Base-by-base conservation (phyloP, 2,797 vertebrate genomes). In the Coccyzus lansbergi region DNA sequence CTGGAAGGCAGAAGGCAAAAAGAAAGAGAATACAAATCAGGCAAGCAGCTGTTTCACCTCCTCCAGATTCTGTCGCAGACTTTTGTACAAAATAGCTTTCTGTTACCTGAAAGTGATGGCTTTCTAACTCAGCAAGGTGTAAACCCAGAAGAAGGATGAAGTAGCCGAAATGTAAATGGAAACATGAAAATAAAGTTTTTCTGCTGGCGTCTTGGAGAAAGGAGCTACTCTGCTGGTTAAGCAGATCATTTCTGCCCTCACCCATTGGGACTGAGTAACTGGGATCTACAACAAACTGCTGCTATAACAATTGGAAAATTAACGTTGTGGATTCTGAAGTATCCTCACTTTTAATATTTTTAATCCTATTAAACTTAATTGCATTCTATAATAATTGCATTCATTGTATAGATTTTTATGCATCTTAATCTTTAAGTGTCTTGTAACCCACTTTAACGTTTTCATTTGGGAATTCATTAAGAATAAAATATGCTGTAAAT, bases 1-100 rank as follows among this genome's bases (percentile, higher is more conserved):
- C 59, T 79, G 56, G 33, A 77, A 90, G 21, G 77, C 14, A 76
- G 67, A 89, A 92, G 38, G 42, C n/a, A 56, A 72, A 76, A 68
- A 42, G 25, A 78, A 59, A 79, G 42, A 70, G 34, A 92, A 13
- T 48, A 44, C 34, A 68, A 68, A 86, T 72, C n/a, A 49, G 51
- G 19, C 69, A 88, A 20, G 18, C 38, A 58, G 15, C 44, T 72
- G 21, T 76, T 93, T 53, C 44, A 69, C 48, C 8, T 75, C 76
- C 72, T 93, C 19, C 68, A 51, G 65, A n/a, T 88, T 83, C 81
- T 49, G 15, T n/a, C 67, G 68, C 59, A 72, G 34, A 28, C 34
- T 86, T 85, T 8, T 49, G 22, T 69, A 71, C 36, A 49, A 34
- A 90, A 76, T 11, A 84, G 24, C 10, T 2, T 76, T 94, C 24